A percentile compares a stretch with the other conserved stretches of the same genome.
Evolutionary conservation across 1,140 invertebrate species (phyloP).

Genomic region (Danaus plexippus): DNA sequence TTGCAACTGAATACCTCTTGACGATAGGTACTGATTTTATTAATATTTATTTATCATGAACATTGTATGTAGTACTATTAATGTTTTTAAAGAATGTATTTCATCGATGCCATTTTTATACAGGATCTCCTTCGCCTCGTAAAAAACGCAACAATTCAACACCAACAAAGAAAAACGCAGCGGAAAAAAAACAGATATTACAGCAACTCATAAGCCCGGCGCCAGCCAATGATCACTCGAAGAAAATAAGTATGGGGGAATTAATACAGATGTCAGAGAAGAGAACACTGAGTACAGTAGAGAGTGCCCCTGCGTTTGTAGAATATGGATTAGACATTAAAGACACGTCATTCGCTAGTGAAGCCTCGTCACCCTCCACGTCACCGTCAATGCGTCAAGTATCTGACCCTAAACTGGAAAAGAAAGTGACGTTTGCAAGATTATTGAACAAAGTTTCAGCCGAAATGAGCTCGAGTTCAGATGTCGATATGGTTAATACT

Average conservation of each 20-base stretch:
- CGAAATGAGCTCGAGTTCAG: conserved; percentile 80
- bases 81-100: conserved; percentile 7
- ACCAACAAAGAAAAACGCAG: conserved; percentile 78
- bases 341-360: conserved; percentile 74
- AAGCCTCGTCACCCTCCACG: conserved; percentile 61
- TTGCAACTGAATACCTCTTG: too few relatives aligned
- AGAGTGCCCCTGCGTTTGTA: conserved; percentile 62
- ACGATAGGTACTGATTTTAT: conserved; percentile 14
- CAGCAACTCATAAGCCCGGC: conserved; percentile 77
- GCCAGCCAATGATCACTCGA: conserved; percentile 62
- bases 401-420: conserved; percentile 77
- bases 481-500: conserved; percentile 73
- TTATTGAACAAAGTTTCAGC: conserved; percentile 80
- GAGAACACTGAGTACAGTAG: conserved; percentile 59
- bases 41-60: conserved; percentile 31
- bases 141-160: conserved; percentile 82
- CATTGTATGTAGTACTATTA: conserved; percentile 14
- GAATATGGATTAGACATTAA: conserved; percentile 60
- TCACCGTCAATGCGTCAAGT: conserved; percentile 70
- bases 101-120: conserved; percentile 21
- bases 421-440: conserved; percentile 83
- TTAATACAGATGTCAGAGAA: conserved; percentile 79
- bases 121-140: conserved; percentile 79
- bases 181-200: conserved; percentile 82
- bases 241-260: conserved; percentile 77